Base-by-base conservation (phyloP, 2,113 vertebrate species). In the Semnornis frantzii region DNA sequence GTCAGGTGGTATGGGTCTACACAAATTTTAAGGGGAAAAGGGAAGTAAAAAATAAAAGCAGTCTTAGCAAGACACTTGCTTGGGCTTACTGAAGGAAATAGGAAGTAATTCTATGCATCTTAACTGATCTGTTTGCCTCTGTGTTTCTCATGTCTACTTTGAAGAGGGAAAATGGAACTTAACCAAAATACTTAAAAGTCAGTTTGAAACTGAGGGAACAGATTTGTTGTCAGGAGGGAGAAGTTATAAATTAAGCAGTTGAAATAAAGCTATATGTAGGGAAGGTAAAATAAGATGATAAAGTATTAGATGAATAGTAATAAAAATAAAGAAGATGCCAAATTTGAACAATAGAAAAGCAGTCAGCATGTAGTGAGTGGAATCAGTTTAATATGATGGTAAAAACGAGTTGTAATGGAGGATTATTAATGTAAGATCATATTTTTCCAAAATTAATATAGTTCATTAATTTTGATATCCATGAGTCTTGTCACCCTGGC, bases 331-430 rank as follows among this genome's bases (percentile, higher is more conserved):
- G 92, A 92, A 96, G 48, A 85, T 78, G 78, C 30, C 30, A 75
- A 90, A 94, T 95, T 82, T 94, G 68, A 93, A 95, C 75, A 90
- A 85, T 88, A 75, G 76, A 89, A 93, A 89, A 87, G 42, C 68
- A 77, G 69, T 62, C 57, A 85, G 80, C 50, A 83, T 42, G 39
- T 74, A 96, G 77, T 2, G 7, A 72, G 75, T 50, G 25, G 63
- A 93, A 65, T 95, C 91, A 78, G 25, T 90, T 94, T 89, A 70
- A 82, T 91, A 76, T 70, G 42, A 88, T 75, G 44, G 70, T 75
- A 92, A 90, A 52, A 92, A 90, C 52, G 62, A 82, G 50, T 70
- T 39, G 37, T 39, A 39, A 39, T 39, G 37, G 37, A 39, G 37
- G 37, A 11, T 39, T 39, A 39, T 39, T 39, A 39, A 11, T 39